These are phyloP conservation scores for Carassius auratus DNA, from an alignment of 2,113 vertebrate species.

Conservation along the genomic window DNA sequence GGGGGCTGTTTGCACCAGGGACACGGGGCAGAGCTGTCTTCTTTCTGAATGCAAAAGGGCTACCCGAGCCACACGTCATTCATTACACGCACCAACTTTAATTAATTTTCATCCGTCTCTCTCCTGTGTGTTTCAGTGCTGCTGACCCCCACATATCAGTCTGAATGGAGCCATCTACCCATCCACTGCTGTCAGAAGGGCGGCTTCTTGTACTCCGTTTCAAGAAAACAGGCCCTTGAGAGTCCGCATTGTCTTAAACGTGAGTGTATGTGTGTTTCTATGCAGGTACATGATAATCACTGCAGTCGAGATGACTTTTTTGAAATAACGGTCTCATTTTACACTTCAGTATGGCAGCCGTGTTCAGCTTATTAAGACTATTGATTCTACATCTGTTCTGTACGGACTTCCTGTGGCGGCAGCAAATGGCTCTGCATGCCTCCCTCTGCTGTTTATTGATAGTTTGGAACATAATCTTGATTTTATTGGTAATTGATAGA, in stretches of 20 bases:
- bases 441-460: conserved; percentile 50
- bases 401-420: conserved; percentile 48
- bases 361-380: conserved; percentile 62
- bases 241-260: conserved; percentile 61
- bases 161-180: conserved; percentile 72
- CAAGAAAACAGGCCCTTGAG: conserved; percentile 59
- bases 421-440: conserved; percentile 38
- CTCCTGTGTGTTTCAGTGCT: conserved; percentile 78
- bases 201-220: conserved; percentile 58
- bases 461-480: conserved; percentile 46
- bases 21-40: conserved; percentile 86
- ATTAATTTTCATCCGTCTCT: conserved; percentile 98
- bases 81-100: conserved; percentile 92
- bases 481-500: conserved; percentile 48
- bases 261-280: conserved; percentile 20
- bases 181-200: conserved; percentile 68
- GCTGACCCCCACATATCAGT: conserved; percentile 73
- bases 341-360: conserved; percentile 49
- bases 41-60: conserved; percentile 86
- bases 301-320: conserved; percentile 48
- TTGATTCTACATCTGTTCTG: conserved; percentile 59
- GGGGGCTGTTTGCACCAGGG: conserved; percentile 82
- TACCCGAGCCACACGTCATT: conserved; percentile 88
- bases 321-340: conserved; percentile 48
- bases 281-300: conserved; percentile 43